Conservation (phyloP, 1,140 invertebrate species). For the Meloidogyne chitwoodi region DNA sequence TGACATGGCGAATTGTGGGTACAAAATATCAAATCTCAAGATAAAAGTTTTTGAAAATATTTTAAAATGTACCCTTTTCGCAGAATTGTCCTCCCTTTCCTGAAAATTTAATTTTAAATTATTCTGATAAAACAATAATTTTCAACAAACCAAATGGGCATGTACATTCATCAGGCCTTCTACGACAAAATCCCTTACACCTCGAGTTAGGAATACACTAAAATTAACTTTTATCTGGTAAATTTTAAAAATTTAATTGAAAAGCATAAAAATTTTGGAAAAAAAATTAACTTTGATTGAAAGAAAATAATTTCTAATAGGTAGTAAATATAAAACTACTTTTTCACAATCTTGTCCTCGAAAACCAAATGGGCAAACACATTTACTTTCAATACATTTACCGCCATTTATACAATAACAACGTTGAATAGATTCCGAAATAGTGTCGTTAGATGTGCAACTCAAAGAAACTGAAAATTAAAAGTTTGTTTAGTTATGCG, state of each 20-base stretch:
- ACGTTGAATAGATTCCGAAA: too few relatives aligned
- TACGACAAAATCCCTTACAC: constrained; percentile 18
- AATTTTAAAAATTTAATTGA: too few relatives aligned
- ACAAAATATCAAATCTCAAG: constrained; percentile 26
- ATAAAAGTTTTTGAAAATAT: not conserved
- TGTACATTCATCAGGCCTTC: not conserved
- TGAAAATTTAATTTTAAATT: too few relatives aligned
- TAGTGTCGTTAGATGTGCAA: too few relatives aligned
- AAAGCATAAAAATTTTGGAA: too few relatives aligned
- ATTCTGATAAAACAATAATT: too few relatives aligned
- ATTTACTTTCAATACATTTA: constrained; percentile 11
- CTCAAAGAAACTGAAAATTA: too few relatives aligned
- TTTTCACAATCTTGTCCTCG: constrained; percentile 20
- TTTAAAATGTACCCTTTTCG: constrained; percentile 8
- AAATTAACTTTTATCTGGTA: not conserved
- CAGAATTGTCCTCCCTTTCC: constrained; percentile 24
- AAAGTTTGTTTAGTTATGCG: too few relatives aligned
- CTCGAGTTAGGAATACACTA: constrained; percentile 20
- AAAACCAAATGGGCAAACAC: constrained; percentile 20
- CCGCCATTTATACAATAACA: constrained; percentile 27
- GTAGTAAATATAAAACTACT: not conserved
- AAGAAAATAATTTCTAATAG: too few relatives aligned
- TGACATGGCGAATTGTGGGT: constrained; percentile 19
- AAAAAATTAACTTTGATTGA: not conserved
- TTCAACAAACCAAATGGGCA: constrained; percentile 21